These are phyloP conservation scores for Hypomecis atomaria DNA, from an alignment of 2,888 invertebrate species.

Conservation along the genomic window DNA sequence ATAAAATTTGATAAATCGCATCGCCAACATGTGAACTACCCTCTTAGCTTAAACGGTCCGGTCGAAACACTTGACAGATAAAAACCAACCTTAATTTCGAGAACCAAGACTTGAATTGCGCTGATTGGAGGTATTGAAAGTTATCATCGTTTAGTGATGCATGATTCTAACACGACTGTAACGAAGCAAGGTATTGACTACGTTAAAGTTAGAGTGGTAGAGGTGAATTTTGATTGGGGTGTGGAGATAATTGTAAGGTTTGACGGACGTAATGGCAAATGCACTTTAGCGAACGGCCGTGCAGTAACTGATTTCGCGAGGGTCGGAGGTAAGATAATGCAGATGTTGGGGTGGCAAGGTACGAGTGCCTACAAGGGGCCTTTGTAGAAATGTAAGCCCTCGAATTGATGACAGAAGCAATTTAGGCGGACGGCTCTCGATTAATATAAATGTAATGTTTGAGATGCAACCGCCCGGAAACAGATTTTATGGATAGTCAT, in stretches of 20 bases:
- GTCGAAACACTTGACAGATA: constrained; percentile 27
- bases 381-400: constrained; percentile 50
- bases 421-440: constrained; percentile 71
- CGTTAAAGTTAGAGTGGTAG: constrained; percentile 38
- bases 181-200: constrained; percentile 38
- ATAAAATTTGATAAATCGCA: constrained; percentile 84
- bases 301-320: constrained; percentile 74
- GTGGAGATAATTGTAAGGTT: constrained; percentile 67
- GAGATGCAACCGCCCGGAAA: constrained; percentile 32
- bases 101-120: constrained; percentile 44
- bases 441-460: constrained; percentile 74
- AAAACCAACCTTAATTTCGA: constrained; percentile 47
- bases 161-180: constrained; percentile 45
- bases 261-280: constrained; percentile 75
- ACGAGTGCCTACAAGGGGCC: constrained; percentile 47
- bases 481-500: constrained; percentile 33
- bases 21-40: constrained; percentile 83
- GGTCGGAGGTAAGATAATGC: constrained; percentile 81
- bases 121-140: constrained; percentile 50
- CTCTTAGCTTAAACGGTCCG: constrained; percentile 80
- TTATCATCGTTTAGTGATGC: constrained; percentile 69
- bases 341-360: constrained; percentile 68
- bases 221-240: constrained; percentile 46
- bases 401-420: constrained; percentile 76
- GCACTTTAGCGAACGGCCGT: constrained; percentile 79